phyloP scores from a whole-genome alignment of 2,888 invertebrate species.

The Perdita meconis region DNA sequence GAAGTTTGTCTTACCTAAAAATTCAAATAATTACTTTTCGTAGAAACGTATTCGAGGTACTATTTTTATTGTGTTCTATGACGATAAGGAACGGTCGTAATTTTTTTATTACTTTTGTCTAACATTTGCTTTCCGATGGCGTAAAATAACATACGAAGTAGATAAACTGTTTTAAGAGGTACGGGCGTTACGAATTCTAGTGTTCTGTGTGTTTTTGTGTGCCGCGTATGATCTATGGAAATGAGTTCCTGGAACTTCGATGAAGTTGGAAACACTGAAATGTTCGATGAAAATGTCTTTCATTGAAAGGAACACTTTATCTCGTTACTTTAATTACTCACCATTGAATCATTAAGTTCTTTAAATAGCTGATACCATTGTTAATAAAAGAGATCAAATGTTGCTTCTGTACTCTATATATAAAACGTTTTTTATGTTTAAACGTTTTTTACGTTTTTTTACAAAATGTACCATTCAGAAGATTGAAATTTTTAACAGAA shows the following conservation, averaged over 20 bases:
- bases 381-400: not conserved
- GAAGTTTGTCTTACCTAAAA: too few species aligned
- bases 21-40: too few species aligned
- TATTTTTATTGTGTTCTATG: too few species aligned
- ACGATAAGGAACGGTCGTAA: too few species aligned
- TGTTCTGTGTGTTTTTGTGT: not conserved
- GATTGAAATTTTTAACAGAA: too few species aligned
- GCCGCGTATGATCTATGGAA: not conserved
- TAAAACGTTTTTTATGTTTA: too few species aligned
- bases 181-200: not conserved
- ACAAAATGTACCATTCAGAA: too few species aligned
- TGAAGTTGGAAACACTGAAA: not conserved
- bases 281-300: not conserved
- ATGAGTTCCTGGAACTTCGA: slow-evolving; percentile 1
- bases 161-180: not conserved
- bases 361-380: not conserved
- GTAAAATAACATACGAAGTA: too few species aligned
- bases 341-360: not conserved
- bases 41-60: too few species aligned
- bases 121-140: too few species aligned
- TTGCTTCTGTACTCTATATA: not conserved
- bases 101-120: too few species aligned
- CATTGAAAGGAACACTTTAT: not conserved
- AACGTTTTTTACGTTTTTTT: too few species aligned
- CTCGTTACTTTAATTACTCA: not conserved